phyloP scores from a whole-genome alignment of 1,140 invertebrate genomes.

The Drosophila carrolli region DNA sequence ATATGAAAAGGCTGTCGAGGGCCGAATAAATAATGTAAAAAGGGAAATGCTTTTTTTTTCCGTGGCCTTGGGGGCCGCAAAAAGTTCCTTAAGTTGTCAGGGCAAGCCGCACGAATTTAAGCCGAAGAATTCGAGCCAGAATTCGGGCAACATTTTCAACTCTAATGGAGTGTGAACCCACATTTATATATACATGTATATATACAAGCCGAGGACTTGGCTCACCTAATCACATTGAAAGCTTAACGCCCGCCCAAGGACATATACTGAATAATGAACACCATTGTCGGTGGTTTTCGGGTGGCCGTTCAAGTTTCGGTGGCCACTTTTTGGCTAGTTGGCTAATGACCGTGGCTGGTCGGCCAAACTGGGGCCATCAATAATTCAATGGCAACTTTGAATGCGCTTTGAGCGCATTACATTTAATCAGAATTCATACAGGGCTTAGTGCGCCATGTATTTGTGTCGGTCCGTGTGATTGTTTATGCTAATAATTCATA shows the following conservation, averaged over 20 bases:
- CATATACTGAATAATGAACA: conserved; percentile 49
- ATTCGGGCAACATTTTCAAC: conserved; percentile 32
- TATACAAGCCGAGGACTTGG: neutral
- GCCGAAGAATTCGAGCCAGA: conserved; percentile 20
- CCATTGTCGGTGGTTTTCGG: conserved; percentile 15
- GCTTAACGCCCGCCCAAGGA: conserved; percentile 46
- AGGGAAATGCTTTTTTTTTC: conserved; percentile 42
- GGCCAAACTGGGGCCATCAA: conserved; percentile 26
- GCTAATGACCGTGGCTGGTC: conserved; percentile 38
- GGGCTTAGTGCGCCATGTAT: conserved; percentile 6
- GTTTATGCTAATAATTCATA: conserved; percentile 69
- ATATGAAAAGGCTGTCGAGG: conserved; percentile 56
- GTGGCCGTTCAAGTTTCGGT: conserved; percentile 4
- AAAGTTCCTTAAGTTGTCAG: conserved; percentile 39
- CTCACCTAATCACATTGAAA: conserved; percentile 46
- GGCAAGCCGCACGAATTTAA: conserved; percentile 44
- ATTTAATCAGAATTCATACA: conserved; percentile 54
- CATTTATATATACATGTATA: neutral
- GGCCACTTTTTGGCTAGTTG: conserved; percentile 41
- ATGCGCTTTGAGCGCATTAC: conserved; percentile 49
- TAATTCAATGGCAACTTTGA: conserved; percentile 46
- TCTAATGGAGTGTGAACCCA: conserved; percentile 46
- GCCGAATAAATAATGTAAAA: conserved; percentile 55
- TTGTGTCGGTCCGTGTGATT: conserved; percentile 17
- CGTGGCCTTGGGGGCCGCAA: conserved; percentile 4